phyloP scores from a whole-genome alignment of 2,888 invertebrate species.

The Lepetodrilus schrolli region DNA sequence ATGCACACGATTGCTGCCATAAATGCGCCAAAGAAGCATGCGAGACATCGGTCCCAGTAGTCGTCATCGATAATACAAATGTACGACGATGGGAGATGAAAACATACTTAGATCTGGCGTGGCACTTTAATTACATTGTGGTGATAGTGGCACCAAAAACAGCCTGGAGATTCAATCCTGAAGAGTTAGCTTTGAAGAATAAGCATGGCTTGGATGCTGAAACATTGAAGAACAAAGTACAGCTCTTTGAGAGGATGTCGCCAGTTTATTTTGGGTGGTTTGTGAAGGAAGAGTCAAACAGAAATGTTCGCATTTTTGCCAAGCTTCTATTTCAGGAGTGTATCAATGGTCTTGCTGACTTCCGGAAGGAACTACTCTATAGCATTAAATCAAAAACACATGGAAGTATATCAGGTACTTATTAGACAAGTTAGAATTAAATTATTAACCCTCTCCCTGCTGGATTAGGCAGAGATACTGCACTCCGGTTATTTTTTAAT shows the following conservation, averaged over 20 bases:
- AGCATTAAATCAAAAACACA: too few relatives aligned
- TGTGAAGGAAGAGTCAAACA: slow-evolving; percentile 53
- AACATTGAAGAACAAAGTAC: slow-evolving; percentile 46
- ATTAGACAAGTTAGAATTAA: too few relatives aligned
- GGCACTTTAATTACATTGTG: slow-evolving; percentile 63
- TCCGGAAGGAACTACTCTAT: too few relatives aligned
- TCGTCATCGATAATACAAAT: slow-evolving; percentile 75
- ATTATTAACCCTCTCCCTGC: too few relatives aligned
- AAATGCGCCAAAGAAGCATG: slow-evolving; percentile 61
- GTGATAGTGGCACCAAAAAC: slow-evolving; percentile 72
- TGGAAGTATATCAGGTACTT: too few relatives aligned
- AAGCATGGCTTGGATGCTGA: slow-evolving; percentile 64
- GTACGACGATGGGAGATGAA: slow-evolving; percentile 72
- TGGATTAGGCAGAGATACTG: too few relatives aligned
- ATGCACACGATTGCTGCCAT: slow-evolving; percentile 71
- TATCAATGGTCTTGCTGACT: slow-evolving; percentile 6
- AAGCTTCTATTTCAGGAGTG: slow-evolving; percentile 47
- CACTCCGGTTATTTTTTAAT: too few relatives aligned
- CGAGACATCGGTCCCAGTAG: slow-evolving; percentile 47
- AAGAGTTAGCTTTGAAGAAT: slow-evolving; percentile 60
- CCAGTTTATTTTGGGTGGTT: slow-evolving; percentile 74
- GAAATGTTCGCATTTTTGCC: slow-evolving; percentile 44
- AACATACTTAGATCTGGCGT: slow-evolving; percentile 67
- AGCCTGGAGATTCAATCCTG: slow-evolving; percentile 69
- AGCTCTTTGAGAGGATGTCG: slow-evolving; percentile 52